These are phyloP conservation scores for Thamnaconus septentrionalis DNA, from an alignment of 2,113 vertebrate species.

Conservation along the genomic window DNA sequence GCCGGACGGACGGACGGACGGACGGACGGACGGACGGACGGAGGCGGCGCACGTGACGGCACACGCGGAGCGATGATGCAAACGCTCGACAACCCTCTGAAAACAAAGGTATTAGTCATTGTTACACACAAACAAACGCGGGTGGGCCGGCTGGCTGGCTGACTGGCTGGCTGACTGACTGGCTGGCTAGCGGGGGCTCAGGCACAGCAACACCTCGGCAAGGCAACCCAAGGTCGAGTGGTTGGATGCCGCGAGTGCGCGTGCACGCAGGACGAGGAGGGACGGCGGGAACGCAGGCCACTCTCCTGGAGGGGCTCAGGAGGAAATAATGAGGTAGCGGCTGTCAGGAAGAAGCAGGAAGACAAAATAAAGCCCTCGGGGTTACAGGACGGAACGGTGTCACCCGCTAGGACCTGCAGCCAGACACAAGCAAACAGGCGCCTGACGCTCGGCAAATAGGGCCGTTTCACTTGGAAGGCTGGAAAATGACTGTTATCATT, in stretches of 20 bases:
- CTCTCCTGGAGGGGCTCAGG: conserved; percentile 43
- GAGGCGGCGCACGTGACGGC: no score
- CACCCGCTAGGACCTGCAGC: conserved; percentile 7
- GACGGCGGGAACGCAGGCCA: conserved; percentile 22
- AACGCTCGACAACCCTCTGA: conserved; percentile 56
- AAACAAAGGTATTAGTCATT: conserved; percentile 80
- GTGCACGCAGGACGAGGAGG: conserved; percentile 15
- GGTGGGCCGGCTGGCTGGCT: conserved; percentile 38
- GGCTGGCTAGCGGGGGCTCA: conserved; percentile 40
- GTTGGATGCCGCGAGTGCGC: conserved; percentile 41
- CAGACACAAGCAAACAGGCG: conserved; percentile 12
- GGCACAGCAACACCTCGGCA: conserved; percentile 52
- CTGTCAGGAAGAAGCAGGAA: conserved; percentile 47
- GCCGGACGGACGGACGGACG: conserved; percentile 3
- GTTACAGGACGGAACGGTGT: conserved; percentile 17
- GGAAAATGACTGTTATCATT: no score
- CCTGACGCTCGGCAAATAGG: no score
- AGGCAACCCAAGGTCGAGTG: conserved; percentile 76
- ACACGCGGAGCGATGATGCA: conserved; percentile 26
- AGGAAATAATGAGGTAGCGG: conserved; percentile 66
- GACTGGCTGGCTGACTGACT: conserved; percentile 20
- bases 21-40: conserved; percentile 13
- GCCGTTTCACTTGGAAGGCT: no score
- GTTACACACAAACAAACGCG: conserved; percentile 66
- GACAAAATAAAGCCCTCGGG: conserved; percentile 39